phyloP scores from a whole-genome alignment of 1,140 invertebrate genomes.

The Diorhabda carinulata region DNA sequence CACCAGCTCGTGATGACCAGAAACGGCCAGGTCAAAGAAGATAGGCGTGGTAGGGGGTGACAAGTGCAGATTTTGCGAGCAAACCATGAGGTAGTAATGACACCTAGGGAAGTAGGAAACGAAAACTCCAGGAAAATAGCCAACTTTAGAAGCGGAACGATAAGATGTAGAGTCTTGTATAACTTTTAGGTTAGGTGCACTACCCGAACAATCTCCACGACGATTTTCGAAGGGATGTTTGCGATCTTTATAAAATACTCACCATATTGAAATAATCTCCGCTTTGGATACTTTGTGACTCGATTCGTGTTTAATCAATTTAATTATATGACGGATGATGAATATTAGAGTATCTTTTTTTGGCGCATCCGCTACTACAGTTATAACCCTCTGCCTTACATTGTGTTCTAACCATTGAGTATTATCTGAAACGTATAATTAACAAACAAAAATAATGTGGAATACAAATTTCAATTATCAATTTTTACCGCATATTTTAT shows the following conservation, averaged over 20 bases:
- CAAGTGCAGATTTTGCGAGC: no score
- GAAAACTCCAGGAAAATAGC: no score
- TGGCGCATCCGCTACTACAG: constrained; percentile 23
- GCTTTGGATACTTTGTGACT: constrained; percentile 14
- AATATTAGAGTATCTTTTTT: constrained; percentile 77
- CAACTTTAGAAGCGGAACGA: no score
- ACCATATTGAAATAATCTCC: constrained; percentile 25
- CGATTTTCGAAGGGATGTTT: no score
- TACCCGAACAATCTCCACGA: no score
- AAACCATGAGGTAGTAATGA: no score
- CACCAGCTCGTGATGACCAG: no score
- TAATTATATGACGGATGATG: constrained; percentile 85
- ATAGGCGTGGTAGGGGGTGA: no score
- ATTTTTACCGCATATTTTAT: constrained; percentile 22
- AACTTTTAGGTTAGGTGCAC: no score
- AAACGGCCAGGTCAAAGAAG: no score
- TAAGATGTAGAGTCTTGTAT: no score
- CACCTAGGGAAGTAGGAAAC: no score
- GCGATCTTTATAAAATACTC: not conserved
- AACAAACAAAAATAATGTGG: not conserved
- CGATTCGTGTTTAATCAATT: constrained; percentile 71
- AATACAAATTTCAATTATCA: not conserved
- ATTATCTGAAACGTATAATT: constrained; percentile 20
- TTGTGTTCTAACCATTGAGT: constrained; percentile 21
- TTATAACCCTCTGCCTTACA: constrained; percentile 18